Percentiles rank a stretch among this genome's conserved stretches.
Evolutionary conservation across 2,113 vertebrate genomes (phyloP).

Genomic region (Colossoma macropomum): DNA sequence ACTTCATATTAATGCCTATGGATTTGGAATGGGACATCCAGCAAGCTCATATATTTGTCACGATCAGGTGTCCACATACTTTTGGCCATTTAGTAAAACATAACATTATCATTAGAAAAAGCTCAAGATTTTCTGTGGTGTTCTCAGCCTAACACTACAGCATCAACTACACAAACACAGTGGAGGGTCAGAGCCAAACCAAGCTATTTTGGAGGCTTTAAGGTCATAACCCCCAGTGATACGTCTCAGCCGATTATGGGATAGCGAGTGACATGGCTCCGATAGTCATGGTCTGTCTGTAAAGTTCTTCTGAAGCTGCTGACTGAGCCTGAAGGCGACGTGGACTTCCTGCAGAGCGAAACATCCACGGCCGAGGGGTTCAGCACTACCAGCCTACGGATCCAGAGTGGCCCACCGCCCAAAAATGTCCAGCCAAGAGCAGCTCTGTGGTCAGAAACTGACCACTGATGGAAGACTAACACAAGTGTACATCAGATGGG

Average conservation of each 20-base stretch:
- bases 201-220: not conserved
- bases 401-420: not conserved
- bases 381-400: too few relatives aligned
- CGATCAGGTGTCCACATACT: too few relatives aligned
- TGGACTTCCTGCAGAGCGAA: not conserved
- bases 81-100: too few relatives aligned
- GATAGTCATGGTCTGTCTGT: not conserved
- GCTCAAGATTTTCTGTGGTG: too few relatives aligned
- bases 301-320: not conserved
- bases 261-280: not conserved
- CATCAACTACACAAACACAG: too few relatives aligned
- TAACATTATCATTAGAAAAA: too few relatives aligned
- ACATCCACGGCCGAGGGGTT: not conserved
- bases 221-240: not conserved
- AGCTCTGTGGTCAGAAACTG: not conserved
- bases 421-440: not conserved
- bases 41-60: too few relatives aligned
- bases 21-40: too few relatives aligned
- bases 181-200: not conserved
- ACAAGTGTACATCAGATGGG: too few relatives aligned
- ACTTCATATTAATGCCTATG: too few relatives aligned
- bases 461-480: not conserved
- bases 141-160: too few relatives aligned
- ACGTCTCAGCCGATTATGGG: not conserved
- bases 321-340: not conserved